Conservation (phyloP, 2,888 invertebrate species). For the Lochmaea capreae region DNA sequence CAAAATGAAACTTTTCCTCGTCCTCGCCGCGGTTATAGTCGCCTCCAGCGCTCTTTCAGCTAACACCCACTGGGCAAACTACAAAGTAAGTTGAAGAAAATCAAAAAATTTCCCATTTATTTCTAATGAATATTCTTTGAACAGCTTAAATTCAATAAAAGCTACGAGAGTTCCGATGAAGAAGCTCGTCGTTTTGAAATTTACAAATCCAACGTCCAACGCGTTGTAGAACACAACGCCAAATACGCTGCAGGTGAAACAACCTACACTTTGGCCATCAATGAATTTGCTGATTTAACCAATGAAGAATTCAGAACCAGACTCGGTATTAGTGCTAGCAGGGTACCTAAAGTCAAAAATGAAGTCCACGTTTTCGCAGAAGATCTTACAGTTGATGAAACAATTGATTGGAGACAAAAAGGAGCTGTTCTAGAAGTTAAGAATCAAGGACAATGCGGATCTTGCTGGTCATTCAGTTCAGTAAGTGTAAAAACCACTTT, state of each 20-base stretch:
- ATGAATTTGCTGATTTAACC: conserved; percentile 45
- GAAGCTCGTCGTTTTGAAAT: conserved; percentile 40
- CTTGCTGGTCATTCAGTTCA: conserved; percentile 29
- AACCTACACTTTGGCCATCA: conserved; percentile 44
- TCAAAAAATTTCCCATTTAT: no score
- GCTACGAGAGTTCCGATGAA: conserved; percentile 23
- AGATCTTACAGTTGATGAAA: neutral
- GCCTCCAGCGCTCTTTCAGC: conserved; percentile 5
- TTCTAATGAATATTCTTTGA: neutral
- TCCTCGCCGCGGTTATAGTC: conserved; percentile 25
- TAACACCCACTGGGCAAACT: neutral
- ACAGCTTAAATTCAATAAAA: conserved; percentile 13
- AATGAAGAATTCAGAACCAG: conserved; percentile 38
- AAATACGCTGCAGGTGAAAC: conserved; percentile 40
- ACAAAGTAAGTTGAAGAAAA: neutral
- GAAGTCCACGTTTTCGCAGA: neutral
- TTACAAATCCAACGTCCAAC: conserved; percentile 37
- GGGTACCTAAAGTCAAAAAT: neutral
- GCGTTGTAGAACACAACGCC: conserved; percentile 44
- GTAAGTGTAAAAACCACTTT: conserved; percentile 5
- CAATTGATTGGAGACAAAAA: conserved; percentile 25
- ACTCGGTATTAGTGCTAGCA: neutral
- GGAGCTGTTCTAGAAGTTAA: conserved; percentile 21
- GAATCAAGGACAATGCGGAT: conserved; percentile 22
- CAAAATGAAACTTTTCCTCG: conserved; percentile 29